phyloP scores from a whole-genome alignment of 2,888 invertebrate genomes.

The Xestia rhomboidea region DNA sequence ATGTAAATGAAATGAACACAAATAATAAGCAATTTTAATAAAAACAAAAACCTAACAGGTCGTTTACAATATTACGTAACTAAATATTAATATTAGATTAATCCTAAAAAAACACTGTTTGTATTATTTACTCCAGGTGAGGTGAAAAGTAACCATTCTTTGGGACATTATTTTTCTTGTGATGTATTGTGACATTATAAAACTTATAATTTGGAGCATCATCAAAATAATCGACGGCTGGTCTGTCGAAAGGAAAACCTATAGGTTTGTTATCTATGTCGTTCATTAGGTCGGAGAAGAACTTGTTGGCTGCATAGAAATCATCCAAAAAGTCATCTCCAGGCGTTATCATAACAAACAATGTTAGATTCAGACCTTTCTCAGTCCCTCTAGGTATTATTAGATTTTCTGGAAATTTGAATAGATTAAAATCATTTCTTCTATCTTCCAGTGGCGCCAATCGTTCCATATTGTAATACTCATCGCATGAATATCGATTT shows the following conservation, averaged over 20 bases:
- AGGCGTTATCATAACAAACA: conserved; percentile 83
- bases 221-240: conserved; percentile 69
- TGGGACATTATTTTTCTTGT: conserved; percentile 72
- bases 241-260: conserved; percentile 86
- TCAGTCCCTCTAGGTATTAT: conserved; percentile 82
- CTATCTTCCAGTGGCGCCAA: conserved; percentile 54
- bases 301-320: conserved; percentile 63
- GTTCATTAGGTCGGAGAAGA: conserved; percentile 71
- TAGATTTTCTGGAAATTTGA: conserved; percentile 83
- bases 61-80: not conserved
- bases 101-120: not conserved
- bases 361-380: conserved; percentile 81
- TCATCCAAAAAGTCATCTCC: conserved; percentile 67
- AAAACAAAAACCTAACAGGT: conserved; percentile 7
- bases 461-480: conserved; percentile 74
- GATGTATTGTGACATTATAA: conserved; percentile 81
- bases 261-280: conserved; percentile 80
- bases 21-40: conserved; percentile 5
- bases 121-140: conserved; percentile 75
- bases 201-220: conserved; percentile 81
- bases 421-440: conserved; percentile 77
- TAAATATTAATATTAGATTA: not conserved
- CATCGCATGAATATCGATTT: conserved; percentile 75
- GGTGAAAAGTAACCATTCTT: conserved; percentile 77
- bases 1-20: not conserved